Conservation (phyloP, 2,888 invertebrate species). For the Drosophila pullipes region DNA sequence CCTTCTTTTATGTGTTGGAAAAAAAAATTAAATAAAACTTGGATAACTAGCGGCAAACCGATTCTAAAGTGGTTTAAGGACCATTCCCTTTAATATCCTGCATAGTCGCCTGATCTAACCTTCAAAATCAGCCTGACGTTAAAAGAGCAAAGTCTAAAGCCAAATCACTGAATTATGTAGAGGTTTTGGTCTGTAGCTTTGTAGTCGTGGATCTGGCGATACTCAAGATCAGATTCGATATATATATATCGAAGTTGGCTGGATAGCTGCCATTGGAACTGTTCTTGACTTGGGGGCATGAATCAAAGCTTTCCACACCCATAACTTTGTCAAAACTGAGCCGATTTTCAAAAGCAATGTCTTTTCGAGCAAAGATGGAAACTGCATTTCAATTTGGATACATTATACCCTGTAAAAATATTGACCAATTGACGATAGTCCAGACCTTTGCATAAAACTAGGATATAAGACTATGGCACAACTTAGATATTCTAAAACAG, state of each 20-base stretch:
- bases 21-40: not conserved
- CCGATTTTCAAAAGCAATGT: not conserved
- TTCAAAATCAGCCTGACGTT: not conserved
- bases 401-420: not conserved
- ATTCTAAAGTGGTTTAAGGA: too few relatives aligned
- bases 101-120: not conserved
- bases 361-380: not conserved
- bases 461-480: not conserved
- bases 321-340: not conserved
- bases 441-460: not conserved
- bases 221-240: not conserved
- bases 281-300: not conserved
- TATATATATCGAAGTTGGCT: too few relatives aligned
- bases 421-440: not conserved
- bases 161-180: not conserved
- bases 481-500: conserved; percentile 27
- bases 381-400: not conserved
- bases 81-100: not conserved
- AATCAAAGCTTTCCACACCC: not conserved
- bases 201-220: not conserved
- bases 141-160: not conserved
- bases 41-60: too few relatives aligned
- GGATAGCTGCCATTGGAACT: not conserved
- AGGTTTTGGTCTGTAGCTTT: not conserved
- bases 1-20: not conserved